Evolutionary conservation across 2,888 invertebrate genomes (phyloP).

Genomic region (Drosophila imparisetae): DNA sequence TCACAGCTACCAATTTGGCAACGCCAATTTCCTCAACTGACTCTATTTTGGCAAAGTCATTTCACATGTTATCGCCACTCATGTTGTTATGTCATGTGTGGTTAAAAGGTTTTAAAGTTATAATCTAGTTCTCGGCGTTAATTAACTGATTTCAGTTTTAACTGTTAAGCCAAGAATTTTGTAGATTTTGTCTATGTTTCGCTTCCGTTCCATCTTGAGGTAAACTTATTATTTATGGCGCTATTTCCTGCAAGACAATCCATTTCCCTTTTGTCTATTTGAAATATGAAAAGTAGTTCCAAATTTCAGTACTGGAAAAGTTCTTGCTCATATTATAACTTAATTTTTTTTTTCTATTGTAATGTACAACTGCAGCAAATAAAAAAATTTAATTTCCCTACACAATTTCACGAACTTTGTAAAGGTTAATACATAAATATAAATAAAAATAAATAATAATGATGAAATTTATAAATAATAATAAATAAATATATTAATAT

Average conservation of each 20-base stretch:
- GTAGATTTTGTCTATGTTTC: not conserved
- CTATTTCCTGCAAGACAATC: constrained; percentile 10
- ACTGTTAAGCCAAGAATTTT: not conserved
- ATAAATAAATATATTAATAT: not conserved
- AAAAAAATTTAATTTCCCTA: not conserved
- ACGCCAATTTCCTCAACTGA: constrained; percentile 42
- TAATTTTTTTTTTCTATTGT: not conserved
- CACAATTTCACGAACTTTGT: not conserved
- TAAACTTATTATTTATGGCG: not conserved
- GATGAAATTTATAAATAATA: not conserved
- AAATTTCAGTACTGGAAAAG: not conserved
- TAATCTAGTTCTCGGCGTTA: constrained; percentile 6
- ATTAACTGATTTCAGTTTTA: not conserved
- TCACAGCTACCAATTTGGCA: constrained; percentile 34
- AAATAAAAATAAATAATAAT: not conserved
- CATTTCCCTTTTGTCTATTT: not conserved
- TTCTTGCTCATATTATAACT: not conserved
- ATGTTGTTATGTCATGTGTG: not conserved
- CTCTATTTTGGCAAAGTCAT: constrained; percentile 13
- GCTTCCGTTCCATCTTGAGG: constrained; percentile 12
- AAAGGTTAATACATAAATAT: not conserved
- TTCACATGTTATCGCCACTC: constrained; percentile 1
- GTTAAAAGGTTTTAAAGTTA: not conserved
- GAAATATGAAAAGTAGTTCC: not conserved
- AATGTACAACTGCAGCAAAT: constrained; percentile 40